Evolutionary conservation across 2,113 vertebrate species (phyloP).

Genomic region (Apaloderma vittatum): DNA sequence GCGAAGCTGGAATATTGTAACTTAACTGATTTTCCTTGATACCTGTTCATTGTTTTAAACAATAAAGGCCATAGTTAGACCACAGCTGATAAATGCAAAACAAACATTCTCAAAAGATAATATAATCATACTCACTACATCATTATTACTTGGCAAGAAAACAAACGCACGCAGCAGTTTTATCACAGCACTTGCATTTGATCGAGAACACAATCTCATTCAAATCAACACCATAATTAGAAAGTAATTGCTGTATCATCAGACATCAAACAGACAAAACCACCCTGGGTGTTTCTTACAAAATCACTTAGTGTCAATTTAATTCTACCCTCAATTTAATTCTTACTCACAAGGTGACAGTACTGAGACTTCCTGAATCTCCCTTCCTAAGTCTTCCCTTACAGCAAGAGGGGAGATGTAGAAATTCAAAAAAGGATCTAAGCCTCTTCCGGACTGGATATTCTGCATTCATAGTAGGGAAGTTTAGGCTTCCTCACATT

Average conservation of each 20-base stretch:
- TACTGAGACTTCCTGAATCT: not conserved
- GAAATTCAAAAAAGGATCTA: not conserved
- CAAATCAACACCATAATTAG: slow-evolving; percentile 51
- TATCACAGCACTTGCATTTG: slow-evolving; percentile 32
- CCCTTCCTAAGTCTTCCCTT: not conserved
- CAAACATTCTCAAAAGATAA: slow-evolving; percentile 19
- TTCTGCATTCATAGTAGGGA: not conserved
- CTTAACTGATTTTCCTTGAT: not conserved
- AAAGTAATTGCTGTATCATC: slow-evolving; percentile 47
- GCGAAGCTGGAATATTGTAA: not conserved
- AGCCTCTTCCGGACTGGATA: not conserved
- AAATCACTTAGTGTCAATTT: not conserved
- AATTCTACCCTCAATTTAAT: not conserved
- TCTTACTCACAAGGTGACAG: not conserved
- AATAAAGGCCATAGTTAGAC: not conserved
- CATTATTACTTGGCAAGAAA: slow-evolving; percentile 51
- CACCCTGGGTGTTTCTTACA: slow-evolving; percentile 43
- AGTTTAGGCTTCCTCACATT: not conserved
- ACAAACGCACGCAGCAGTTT: slow-evolving; percentile 33
- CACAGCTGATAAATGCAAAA: slow-evolving; percentile 8
- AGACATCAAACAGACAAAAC: slow-evolving; percentile 65
- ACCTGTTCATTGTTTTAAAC: not conserved
- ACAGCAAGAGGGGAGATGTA: not conserved
- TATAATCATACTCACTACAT: slow-evolving; percentile 28
- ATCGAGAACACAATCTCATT: slow-evolving; percentile 54